These are phyloP conservation scores for Argopecten irradians DNA, from an alignment of 1,140 invertebrate species.

Conservation along the genomic window DNA sequence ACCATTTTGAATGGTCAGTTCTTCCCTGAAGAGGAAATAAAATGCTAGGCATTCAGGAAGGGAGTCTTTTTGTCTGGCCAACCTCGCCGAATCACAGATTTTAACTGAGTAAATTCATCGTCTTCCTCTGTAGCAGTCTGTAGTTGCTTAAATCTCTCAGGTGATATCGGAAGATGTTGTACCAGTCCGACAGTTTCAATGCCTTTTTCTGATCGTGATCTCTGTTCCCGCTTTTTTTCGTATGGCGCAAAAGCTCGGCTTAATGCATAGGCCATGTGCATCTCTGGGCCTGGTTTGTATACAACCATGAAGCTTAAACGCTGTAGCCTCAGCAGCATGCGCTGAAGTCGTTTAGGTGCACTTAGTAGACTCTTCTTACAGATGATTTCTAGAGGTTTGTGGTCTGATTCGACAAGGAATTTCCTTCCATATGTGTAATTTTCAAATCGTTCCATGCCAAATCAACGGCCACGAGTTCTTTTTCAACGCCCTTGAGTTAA, in stretches of 20 bases:
- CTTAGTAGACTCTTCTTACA: slow-evolving; percentile 74
- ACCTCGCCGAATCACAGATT: slow-evolving; percentile 31
- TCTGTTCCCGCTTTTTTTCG: neutral
- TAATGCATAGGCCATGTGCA: slow-evolving; percentile 71
- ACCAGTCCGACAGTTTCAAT: neutral
- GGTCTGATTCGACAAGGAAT: slow-evolving; percentile 60
- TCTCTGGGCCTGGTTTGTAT: slow-evolving; percentile 74
- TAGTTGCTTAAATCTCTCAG: too few relatives aligned
- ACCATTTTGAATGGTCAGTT: slow-evolving; percentile 48
- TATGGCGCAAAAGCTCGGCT: neutral
- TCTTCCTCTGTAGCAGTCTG: neutral
- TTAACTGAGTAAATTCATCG: neutral
- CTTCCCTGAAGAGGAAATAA: slow-evolving; percentile 45
- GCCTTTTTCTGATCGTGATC: neutral
- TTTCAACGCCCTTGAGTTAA: slow-evolving; percentile 70
- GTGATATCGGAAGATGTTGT: neutral
- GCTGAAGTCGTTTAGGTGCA: slow-evolving; percentile 74
- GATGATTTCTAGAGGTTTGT: slow-evolving; percentile 75
- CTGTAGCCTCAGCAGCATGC: slow-evolving; percentile 77
- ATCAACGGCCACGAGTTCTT: slow-evolving; percentile 58
- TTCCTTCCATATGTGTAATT: slow-evolving; percentile 77
- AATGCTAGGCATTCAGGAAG: neutral
- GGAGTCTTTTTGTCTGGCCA: slow-evolving; percentile 35
- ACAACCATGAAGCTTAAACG: too few relatives aligned
- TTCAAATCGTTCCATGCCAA: slow-evolving; percentile 79